Evolutionary conservation across 2,888 invertebrate species (phyloP).

Genomic region (Ypsolopha scabrella): DNA sequence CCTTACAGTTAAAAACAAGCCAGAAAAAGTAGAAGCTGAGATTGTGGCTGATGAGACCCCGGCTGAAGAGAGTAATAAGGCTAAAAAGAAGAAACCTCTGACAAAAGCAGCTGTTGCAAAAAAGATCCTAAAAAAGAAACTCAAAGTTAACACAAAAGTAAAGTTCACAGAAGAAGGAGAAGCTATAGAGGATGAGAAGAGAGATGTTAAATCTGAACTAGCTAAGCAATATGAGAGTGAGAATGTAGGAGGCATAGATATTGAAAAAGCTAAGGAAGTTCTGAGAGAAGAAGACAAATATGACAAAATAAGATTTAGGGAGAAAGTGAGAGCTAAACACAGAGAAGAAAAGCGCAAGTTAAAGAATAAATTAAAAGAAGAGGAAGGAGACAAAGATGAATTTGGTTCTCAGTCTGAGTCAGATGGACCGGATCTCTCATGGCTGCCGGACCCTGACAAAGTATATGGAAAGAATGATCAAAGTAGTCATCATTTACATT

Average conservation of each 20-base stretch:
- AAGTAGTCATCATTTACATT: slow-evolving; percentile 23
- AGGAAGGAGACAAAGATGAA: slow-evolving; percentile 65
- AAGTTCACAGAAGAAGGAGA: slow-evolving; percentile 91
- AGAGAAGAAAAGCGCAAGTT: slow-evolving; percentile 77
- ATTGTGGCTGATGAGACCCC: slow-evolving; percentile 14
- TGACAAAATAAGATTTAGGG: slow-evolving; percentile 86
- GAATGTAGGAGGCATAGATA: slow-evolving; percentile 82
- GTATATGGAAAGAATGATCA: slow-evolving; percentile 69
- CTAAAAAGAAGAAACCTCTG: slow-evolving; percentile 67
- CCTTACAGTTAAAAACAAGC: slow-evolving; percentile 74
- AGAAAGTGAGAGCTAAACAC: slow-evolving; percentile 85
- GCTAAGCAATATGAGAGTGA: slow-evolving; percentile 77
- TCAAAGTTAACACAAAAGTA: slow-evolving; percentile 85
- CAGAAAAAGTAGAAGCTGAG: slow-evolving; percentile 20
- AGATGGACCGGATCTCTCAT: slow-evolving; percentile 80
- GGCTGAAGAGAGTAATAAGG: slow-evolving; percentile 24
- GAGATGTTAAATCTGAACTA: slow-evolving; percentile 77
- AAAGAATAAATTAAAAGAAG: slow-evolving; percentile 70
- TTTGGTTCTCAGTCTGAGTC: slow-evolving; percentile 71
- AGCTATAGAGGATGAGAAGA: slow-evolving; percentile 73
- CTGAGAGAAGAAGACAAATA: slow-evolving; percentile 88
- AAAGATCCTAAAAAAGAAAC: slow-evolving; percentile 87
- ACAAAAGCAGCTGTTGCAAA: slow-evolving; percentile 93
- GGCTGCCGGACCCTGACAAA: slow-evolving; percentile 89
- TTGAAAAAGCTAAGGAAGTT: slow-evolving; percentile 82